A percentile compares a stretch with the other conserved stretches of the same genome.
These are phyloP conservation scores for Palythoa caribaeorum DNA, from an alignment of 92 coral and sea anemone genomes.

Conservation along the genomic window DNA sequence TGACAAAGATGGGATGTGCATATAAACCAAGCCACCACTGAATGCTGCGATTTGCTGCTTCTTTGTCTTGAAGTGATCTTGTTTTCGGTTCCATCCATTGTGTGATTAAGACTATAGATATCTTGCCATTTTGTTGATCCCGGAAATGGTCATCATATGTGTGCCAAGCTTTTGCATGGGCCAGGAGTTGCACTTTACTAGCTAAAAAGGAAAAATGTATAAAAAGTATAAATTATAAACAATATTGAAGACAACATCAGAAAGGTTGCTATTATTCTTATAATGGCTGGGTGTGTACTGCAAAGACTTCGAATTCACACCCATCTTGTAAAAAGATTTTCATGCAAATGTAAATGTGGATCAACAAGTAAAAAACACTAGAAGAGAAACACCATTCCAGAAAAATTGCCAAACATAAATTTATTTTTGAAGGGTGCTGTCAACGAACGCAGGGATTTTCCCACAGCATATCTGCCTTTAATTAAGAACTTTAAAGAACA, in stretches of 20 bases:
- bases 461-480: too few relatives aligned
- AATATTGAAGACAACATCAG: background rate
- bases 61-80: background rate
- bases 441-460: too few relatives aligned
- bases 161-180: slow-evolving; percentile 63
- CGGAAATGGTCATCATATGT: slow-evolving; percentile 45
- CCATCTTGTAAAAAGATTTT: too few relatives aligned
- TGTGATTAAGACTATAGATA: slow-evolving; percentile 54
- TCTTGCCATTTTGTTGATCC: slow-evolving; percentile 36
- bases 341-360: too few relatives aligned
- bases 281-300: too few relatives aligned
- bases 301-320: too few relatives aligned
- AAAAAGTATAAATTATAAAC: background rate
- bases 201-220: background rate
- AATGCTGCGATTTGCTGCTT: slow-evolving; percentile 53
- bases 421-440: too few relatives aligned
- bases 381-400: too few relatives aligned
- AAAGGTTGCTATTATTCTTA: background rate
- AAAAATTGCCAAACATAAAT: too few relatives aligned
- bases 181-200: slow-evolving; percentile 44
- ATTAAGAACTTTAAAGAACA: too few relatives aligned
- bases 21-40: slow-evolving; percentile 53
- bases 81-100: slow-evolving; percentile 51
- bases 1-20: slow-evolving; percentile 60
- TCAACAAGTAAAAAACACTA: too few relatives aligned